Percentiles rank a stretch among this genome's conserved stretches.
These are phyloP conservation scores for Hemitrygon akajei DNA, from an alignment of 2,797 vertebrate genomes.

Conservation along the genomic window DNA sequence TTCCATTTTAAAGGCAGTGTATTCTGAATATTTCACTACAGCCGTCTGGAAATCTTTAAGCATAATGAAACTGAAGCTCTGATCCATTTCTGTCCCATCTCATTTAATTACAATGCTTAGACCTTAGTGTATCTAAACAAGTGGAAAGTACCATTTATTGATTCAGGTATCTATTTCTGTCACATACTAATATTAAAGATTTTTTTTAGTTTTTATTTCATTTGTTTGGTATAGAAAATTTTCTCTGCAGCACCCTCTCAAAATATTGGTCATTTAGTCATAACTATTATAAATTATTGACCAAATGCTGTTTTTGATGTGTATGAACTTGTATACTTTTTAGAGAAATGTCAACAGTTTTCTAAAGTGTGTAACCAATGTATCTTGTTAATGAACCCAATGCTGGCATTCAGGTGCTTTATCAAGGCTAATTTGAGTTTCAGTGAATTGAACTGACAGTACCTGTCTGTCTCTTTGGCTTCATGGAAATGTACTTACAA, in stretches of 20 bases:
- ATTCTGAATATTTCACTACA: neutral
- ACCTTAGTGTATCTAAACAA: neutral
- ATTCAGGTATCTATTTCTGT: neutral
- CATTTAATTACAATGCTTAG: neutral
- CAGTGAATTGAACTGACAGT: conserved; percentile 58
- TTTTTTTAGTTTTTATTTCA: neutral
- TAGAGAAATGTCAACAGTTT: conserved; percentile 21
- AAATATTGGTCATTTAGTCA: neutral
- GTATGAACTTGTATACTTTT: neutral
- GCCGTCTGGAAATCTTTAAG: neutral
- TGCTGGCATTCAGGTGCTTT: conserved; percentile 64
- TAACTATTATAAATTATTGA: conserved; percentile 21
- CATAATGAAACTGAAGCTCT: neutral
- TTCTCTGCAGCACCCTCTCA: neutral
- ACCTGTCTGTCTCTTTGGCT: conserved; percentile 53
- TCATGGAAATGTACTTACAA: conserved; percentile 50
- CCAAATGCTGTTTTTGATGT: neutral
- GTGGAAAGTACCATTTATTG: neutral
- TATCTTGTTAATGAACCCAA: conserved; percentile 65
- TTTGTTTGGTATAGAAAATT: neutral
- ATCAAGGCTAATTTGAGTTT: conserved; percentile 63
- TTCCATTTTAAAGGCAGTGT: neutral
- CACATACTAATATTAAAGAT: neutral
- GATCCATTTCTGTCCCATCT: neutral
- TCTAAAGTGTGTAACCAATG: conserved; percentile 53